Evolutionary conservation across 30 jellyfish, hydroid and myxozoan species (phyloP), one percentile per base, ranked within the genome.

Genomic region (Aurelia coerulea): DNA sequence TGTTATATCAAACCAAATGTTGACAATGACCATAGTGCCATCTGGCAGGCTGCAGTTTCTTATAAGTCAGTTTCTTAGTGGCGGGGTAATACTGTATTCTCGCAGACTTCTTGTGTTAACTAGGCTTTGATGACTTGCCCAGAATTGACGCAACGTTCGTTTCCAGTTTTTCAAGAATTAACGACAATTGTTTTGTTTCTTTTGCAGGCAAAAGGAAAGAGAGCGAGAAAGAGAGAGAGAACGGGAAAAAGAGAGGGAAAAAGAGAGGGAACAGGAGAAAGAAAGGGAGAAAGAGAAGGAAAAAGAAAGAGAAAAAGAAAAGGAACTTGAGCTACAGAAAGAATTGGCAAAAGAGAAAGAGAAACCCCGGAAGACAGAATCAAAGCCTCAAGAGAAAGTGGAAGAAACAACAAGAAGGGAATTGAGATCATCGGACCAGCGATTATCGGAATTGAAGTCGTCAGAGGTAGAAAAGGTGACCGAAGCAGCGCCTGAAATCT

Each of bases 251-350:
- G 84, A 81, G 13, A 75, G 29, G 59, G 73, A 11, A 7, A 39
- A 46, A 23, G 90, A 86, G 73, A 66, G 17, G n/a, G 85, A 67
- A 46, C 6, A 46, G 2, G 56, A 46, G 12, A 85, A 88, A 67
- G 84, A 85, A 76, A 86, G 70, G 82, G 88, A 85, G 66, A 62
- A 85, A 35, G 94, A 85, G 65, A 17, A 83, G 51, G 89, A 85
- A 71, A 85, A 65, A 54, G 94, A 85, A 66, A 73, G 83, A 32
- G 82, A 78, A 35, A 58, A 32, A 56, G 88, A 67, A 29, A 86
- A 69, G 54, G 91, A 81, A 76, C 76, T 31, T 19, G 91, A 81
- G 10, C 65, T 37, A 41, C 78, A 68, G 67, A 81, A 39, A 81
- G 84, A 81, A 12, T 75, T 10, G 52, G 73, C 13, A 16, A 52